phyloP scores from a whole-genome alignment of 2,797 vertebrate species.

The Siniperca obscura region DNA sequence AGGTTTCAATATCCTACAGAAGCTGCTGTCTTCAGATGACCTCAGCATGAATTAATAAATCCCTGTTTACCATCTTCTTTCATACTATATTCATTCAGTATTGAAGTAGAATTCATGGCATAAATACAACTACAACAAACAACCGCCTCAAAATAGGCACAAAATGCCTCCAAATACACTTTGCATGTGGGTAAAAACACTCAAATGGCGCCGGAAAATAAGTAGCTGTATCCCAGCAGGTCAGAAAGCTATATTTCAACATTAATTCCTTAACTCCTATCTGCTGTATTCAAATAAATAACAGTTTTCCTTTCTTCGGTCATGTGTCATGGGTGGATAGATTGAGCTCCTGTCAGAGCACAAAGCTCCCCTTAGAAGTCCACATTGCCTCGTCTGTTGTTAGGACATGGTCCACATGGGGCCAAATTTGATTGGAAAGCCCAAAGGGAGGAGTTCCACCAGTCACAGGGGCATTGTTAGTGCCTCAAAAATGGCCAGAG shows the following conservation, averaged over 20 bases:
- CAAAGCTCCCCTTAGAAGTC: constrained; percentile 86
- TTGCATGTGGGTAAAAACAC: constrained; percentile 58
- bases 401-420: constrained; percentile 88
- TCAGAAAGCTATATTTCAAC: constrained; percentile 62
- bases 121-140: constrained; percentile 70
- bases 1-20: constrained; percentile 68
- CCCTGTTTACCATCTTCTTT: constrained; percentile 63
- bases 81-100: constrained; percentile 73
- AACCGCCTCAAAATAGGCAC: constrained; percentile 43
- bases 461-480: constrained; percentile 92
- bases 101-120: constrained; percentile 68
- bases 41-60: constrained; percentile 73
- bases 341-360: constrained; percentile 85
- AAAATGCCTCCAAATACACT: constrained; percentile 61
- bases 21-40: constrained; percentile 66
- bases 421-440: constrained; percentile 87
- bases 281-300: constrained; percentile 75
- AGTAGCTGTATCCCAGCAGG: constrained; percentile 52
- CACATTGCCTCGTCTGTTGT: constrained; percentile 85
- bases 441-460: constrained; percentile 87
- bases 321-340: constrained; percentile 84
- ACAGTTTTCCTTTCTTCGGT: constrained; percentile 74
- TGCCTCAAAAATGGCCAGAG: constrained; percentile 90
- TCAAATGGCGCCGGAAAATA: constrained; percentile 47
- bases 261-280: constrained; percentile 79